Evolutionary conservation across 2,113 vertebrate genomes (phyloP), one percentile per base, ranked within the genome.

Genomic region (Phylloscopus trochiloides): DNA sequence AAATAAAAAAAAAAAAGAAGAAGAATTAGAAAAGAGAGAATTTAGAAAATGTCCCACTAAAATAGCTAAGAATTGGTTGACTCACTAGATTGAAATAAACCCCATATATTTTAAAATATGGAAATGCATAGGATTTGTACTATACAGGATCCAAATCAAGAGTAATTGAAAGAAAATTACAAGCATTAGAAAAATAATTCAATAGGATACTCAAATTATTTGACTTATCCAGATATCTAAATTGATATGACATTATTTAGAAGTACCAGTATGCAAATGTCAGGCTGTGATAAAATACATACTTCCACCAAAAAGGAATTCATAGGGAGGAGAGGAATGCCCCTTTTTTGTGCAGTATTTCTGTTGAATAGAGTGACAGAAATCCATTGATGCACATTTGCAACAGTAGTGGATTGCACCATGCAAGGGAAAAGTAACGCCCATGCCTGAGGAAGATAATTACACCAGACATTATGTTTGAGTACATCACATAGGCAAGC

Each of bases 401-500:
- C 48, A 78, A 57, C 36, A 66, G 65, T 28, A 55, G 28, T 59
- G 83, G 65, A 86, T 94, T 84, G 79, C 45, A 87, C 61, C 25
- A 81, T 63, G 68, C 25, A 36, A 78, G 73, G 86, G 76, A 94
- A 92, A 71, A 93, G 91, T 34, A 94, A 92, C 51, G 3, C 75
- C 94, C 57, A 75, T 94, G 91, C 73, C 65, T 94, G 34, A 78
- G 73, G 68, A 86, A 89, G 65, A 89, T 95, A 96, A 96, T 96
- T 95, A 78, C 59, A 71, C 63, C 87, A 95, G 88, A 83, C 86
- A 50, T 92, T 84, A 86, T 95, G 92, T 95, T 92, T 96, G 86
- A 96, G 76, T 84, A 94, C 86, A 95, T 94, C 93, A 75, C 83
- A 86, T 4, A 78, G 83, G 89, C 88, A 94, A 95, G 95, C 72